Evolutionary conservation across 2,888 invertebrate genomes (phyloP).

Genomic region (Drosophila sordidula): DNA sequence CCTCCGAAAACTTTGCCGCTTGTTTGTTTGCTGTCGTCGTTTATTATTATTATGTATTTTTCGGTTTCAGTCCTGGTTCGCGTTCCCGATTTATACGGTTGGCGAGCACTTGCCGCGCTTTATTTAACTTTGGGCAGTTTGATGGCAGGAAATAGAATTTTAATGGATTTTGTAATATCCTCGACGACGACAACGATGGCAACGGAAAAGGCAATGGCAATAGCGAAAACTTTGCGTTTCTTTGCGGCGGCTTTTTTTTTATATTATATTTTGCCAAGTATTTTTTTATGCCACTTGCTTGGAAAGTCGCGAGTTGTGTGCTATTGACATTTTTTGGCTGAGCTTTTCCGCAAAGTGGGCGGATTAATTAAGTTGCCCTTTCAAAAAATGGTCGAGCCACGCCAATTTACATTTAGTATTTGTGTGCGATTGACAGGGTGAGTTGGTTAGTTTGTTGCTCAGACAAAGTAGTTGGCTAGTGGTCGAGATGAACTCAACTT

Average conservation of each 20-base stretch:
- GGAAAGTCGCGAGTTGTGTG: constrained; percentile 46
- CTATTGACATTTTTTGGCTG: constrained; percentile 61
- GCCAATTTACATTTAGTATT: constrained; percentile 46
- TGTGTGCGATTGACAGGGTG: constrained; percentile 26
- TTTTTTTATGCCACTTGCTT: constrained; percentile 38
- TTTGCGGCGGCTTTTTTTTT: constrained; percentile 24
- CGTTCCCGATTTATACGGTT: constrained; percentile 41
- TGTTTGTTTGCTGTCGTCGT: constrained; percentile 75
- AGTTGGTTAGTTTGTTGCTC: not conserved
- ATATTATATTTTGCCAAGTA: constrained; percentile 24
- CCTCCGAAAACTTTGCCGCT: constrained; percentile 62
- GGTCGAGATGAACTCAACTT: not conserved
- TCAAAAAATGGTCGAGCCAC: not conserved
- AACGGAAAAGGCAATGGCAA: constrained; percentile 28
- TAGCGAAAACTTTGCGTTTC: constrained; percentile 54
- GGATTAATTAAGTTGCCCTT: constrained; percentile 57
- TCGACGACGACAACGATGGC: constrained; percentile 39
- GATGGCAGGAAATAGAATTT: constrained; percentile 80
- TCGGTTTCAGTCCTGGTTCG: constrained; percentile 37
- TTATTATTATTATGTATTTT: constrained; percentile 78
- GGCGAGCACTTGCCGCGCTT: constrained; percentile 58
- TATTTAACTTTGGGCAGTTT: constrained; percentile 80
- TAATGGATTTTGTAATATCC: constrained; percentile 79
- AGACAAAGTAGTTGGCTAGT: not conserved
- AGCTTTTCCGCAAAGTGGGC: constrained; percentile 45